Evolutionary conservation across 2,888 invertebrate genomes (phyloP), one percentile per base, ranked within the genome.

Genomic region (Lasioglossum calceatum): DNA sequence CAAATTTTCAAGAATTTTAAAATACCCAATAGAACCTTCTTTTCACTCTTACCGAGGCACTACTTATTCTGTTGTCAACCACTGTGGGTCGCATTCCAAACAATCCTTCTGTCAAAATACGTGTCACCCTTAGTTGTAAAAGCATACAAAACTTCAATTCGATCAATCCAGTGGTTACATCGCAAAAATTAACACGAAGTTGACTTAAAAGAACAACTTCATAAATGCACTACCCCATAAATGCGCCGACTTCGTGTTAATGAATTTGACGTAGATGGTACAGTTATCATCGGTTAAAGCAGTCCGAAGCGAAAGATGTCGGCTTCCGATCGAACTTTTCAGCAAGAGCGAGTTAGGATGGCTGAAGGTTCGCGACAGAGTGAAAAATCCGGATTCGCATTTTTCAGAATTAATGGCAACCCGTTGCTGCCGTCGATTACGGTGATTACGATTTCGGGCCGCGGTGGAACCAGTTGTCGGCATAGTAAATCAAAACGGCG

Each of bases 391-490:
- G 70, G 23, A 4, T 12, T n/a, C 23, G 70, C 70, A 39, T 70
- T 70, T 70, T 70, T 70, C 70, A 39, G 39, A 70, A 78, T 70
- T 39, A 70, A 78, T 70, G 39, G 10, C 70, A 12, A 12, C 39
- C 50, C 39, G 70, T 78, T 67, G 70, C 70, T n/a, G 42, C 27
- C 5, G 77, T 50, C 27, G 70, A 78, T 70, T 70, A 78, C 42
- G 50, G 70, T 78, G 36, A 70, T 74, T 50, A 54, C 36, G 73
- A 73, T 77, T 70, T 67, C 39, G 39, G 23, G 32, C 58, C 67
- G 83, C 47, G 47, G 64, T 27, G 54, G 54, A 73, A 70, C 77
- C 77, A 54, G 84, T 83, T 77, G 58, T 77, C 36, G 70, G 70
- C 19, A 23, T 32, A 32, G 50, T 78, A 50, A 83, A 77, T 64